Evolutionary conservation across 2,113 vertebrate species (phyloP).

Genomic region (Astur gentilis): DNA sequence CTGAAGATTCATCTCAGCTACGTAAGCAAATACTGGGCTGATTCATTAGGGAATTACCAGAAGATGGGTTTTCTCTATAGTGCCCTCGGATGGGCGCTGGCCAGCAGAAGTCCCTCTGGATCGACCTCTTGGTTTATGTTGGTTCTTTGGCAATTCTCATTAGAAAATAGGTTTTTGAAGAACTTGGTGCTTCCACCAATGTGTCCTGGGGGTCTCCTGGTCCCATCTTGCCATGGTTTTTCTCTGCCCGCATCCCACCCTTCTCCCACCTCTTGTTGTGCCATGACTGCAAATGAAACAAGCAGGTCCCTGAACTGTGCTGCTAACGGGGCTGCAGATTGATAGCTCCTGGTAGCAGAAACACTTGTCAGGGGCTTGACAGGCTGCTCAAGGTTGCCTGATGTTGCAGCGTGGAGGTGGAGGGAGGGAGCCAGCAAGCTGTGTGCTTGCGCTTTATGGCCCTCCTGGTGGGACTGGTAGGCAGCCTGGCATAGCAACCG

Average conservation of each 20-base stretch:
- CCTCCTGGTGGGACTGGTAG: conserved; percentile 29
- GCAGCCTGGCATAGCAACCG: background rate
- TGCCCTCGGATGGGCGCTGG: background rate
- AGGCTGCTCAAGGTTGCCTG: conserved; percentile 28
- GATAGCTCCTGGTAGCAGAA: conserved; percentile 19
- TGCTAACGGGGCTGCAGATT: background rate
- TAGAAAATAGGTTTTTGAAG: background rate
- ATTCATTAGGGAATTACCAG: background rate
- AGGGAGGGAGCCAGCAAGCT: background rate
- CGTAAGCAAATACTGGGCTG: background rate
- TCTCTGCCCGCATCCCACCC: rapidly evolving
- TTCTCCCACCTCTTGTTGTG: background rate
- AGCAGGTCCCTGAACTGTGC: background rate
- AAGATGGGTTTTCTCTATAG: background rate
- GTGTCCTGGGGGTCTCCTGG: background rate
- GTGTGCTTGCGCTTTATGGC: background rate
- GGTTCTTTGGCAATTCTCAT: background rate
- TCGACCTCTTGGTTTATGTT: background rate
- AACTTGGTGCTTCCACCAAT: background rate
- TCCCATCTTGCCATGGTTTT: background rate
- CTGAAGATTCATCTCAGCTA: background rate
- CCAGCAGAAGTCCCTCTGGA: background rate
- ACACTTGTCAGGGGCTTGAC: conserved; percentile 25
- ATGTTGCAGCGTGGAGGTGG: background rate
- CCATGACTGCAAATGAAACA: rapidly evolving